Evolutionary conservation across 1,140 invertebrate species (phyloP).

Genomic region (Aleiodes sp.): DNA sequence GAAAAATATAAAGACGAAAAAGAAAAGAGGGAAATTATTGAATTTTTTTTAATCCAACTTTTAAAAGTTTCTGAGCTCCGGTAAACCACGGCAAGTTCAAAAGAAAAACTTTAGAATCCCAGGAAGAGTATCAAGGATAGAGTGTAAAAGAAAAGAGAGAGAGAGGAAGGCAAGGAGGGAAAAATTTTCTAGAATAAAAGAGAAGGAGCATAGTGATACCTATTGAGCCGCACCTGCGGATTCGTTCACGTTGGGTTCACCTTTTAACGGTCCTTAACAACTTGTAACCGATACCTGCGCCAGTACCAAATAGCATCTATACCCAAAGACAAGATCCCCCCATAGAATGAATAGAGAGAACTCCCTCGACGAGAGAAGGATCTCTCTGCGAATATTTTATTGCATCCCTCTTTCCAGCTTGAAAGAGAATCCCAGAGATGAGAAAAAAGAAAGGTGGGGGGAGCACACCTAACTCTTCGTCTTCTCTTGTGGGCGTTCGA

Average conservation of each 20-base stretch:
- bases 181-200: not conserved
- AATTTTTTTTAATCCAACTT: too few relatives aligned
- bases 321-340: conserved; percentile 1
- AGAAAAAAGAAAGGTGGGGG: not conserved
- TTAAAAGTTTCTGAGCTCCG: not conserved
- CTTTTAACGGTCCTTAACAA: conserved; percentile 47
- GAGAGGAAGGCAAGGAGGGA: not conserved
- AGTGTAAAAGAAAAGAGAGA: not conserved
- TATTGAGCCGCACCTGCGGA: conserved; percentile 33
- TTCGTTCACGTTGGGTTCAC: conserved; percentile 23
- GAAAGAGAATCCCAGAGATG: not conserved
- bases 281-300: conserved; percentile 50
- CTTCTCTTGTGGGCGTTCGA: not conserved
- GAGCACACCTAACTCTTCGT: not conserved
- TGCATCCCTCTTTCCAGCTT: not conserved
- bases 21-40: too few relatives aligned
- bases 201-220: conserved; percentile 27
- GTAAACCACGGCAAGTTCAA: not conserved
- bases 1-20: too few relatives aligned
- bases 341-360: conserved; percentile 22
- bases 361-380: not conserved
- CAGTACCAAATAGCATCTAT: conserved; percentile 23
- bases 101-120: not conserved
- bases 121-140: not conserved
- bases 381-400: conserved; percentile 30